Base-by-base conservation (phyloP, 2,113 vertebrate species). In the Callocephalon fimbriatum region DNA sequence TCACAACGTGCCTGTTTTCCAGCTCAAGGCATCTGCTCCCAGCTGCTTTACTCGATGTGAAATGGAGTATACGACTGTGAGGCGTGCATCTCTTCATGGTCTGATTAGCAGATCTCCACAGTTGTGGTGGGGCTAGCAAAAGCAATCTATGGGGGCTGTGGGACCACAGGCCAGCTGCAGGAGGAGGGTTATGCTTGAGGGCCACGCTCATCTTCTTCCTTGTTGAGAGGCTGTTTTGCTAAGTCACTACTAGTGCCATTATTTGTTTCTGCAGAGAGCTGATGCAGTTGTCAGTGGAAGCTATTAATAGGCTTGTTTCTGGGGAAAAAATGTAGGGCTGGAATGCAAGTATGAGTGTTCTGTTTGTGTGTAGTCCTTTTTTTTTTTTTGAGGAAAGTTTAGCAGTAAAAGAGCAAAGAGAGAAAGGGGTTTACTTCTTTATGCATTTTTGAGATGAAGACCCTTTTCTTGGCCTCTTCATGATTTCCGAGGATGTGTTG, bases 231-330 rank as follows among this genome's bases (percentile, higher is more conserved):
- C 74, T 44, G 77, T 53, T 94, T 45, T 81, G 76, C 61, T 20
- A 32, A 95, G 84, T 89, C 89, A 80, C 93, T 48, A 6, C 37
- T 92, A 58, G 37, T 84, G 76, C 84, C 35, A 15, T 73, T 73
- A 23, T 62, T 86, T 62, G 11, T 48, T 67, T 88, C 87, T 25
- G 92, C 35, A 29, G 89, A 95, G 89, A 29, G 73, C 59, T 93
- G 93, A 71, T 66, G 84, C 40, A 82, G 75, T 74, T 12, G 7
- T 71, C 84, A 90, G 45, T 67, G 76, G 72, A 62, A 74, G 77
- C 90, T 97, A 94, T 96, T 65, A 92, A 96, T 95, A 93, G 88
- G 58, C 45, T 76, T 5, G 74, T 88, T 93, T 90, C 82, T 82
- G 81, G 78, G 79, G 67, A 62, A 73, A 88, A 75, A 89, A 66